Percentiles rank a stretch among this genome's conserved stretches.
These are phyloP conservation scores for Erpetoichthys calabaricus DNA, from an alignment of 2,797 vertebrate genomes.

Conservation along the genomic window DNA sequence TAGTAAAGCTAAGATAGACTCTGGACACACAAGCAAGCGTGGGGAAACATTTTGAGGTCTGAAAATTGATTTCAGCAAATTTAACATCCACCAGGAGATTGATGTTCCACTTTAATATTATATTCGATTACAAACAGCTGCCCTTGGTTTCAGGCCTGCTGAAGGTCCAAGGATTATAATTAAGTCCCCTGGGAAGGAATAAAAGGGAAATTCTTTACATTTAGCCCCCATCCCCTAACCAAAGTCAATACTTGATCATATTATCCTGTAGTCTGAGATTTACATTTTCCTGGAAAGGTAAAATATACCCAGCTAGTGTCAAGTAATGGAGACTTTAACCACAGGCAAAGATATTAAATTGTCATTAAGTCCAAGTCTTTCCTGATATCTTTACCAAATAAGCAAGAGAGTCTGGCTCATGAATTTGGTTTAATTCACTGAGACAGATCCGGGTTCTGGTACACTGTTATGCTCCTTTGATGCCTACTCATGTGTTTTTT, in stretches of 20 bases:
- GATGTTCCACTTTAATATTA: background rate
- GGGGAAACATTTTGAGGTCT: too few relatives aligned
- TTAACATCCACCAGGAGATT: background rate
- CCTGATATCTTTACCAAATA: too few relatives aligned
- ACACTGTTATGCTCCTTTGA: too few relatives aligned
- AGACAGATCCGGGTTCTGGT: too few relatives aligned
- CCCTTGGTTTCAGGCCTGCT: background rate
- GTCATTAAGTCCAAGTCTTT: conserved; percentile 2
- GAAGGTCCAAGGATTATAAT: background rate
- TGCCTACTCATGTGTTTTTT: too few relatives aligned
- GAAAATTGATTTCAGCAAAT: too few relatives aligned
- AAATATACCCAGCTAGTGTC: background rate
- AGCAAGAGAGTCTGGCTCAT: too few relatives aligned
- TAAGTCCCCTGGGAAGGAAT: conserved; percentile 4
- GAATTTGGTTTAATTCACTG: too few relatives aligned
- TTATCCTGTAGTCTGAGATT: background rate
- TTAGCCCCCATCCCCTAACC: background rate
- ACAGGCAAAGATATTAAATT: conserved; percentile 11
- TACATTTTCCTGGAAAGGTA: conserved; percentile 4
- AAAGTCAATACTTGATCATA: conserved; percentile 6
- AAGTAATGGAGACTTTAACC: conserved; percentile 4
- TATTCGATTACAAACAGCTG: conserved; percentile 5
- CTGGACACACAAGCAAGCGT: too few relatives aligned
- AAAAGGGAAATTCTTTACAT: background rate
- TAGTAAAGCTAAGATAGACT: too few relatives aligned